These are phyloP conservation scores for Caenorhabditis sp. DNA, from an alignment of 2,888 invertebrate species.

Conservation along the genomic window DNA sequence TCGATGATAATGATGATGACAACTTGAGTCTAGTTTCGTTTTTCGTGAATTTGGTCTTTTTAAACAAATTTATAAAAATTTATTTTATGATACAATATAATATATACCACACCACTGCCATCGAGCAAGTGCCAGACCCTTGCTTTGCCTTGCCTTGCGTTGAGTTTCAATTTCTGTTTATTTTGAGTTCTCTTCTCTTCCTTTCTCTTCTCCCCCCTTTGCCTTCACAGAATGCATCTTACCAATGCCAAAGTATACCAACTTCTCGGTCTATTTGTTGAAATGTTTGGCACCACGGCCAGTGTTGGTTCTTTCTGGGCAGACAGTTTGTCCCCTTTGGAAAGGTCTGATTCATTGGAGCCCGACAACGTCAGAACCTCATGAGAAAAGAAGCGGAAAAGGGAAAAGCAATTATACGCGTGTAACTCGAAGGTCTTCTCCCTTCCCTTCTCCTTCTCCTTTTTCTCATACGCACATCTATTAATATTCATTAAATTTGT, in stretches of 20 bases:
- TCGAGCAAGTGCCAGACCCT: too few relatives aligned
- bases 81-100: too few relatives aligned
- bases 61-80: too few relatives aligned
- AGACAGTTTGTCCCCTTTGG: conserved; percentile 29
- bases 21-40: conserved; percentile 10
- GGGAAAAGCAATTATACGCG: background rate
- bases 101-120: too few relatives aligned
- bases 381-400: background rate
- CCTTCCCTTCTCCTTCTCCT: too few relatives aligned
- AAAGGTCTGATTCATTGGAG: too few relatives aligned
- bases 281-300: conserved; percentile 61
- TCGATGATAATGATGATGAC: too few relatives aligned
- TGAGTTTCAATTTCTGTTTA: conserved; percentile 55
- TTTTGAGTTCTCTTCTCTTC: conserved; percentile 53
- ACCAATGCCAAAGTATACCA: conserved; percentile 50
- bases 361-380: background rate
- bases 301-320: background rate
- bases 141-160: too few relatives aligned
- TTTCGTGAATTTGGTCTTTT: too few relatives aligned
- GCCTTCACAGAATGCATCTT: conserved; percentile 53
- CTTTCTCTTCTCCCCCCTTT: too few relatives aligned
- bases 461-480: too few relatives aligned
- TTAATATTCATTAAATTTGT: conserved; percentile 6
- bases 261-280: conserved; percentile 46
- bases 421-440: background rate